Base-by-base conservation (phyloP, 2,113 vertebrate species). In the Cyphomyrus plagiostoma region DNA sequence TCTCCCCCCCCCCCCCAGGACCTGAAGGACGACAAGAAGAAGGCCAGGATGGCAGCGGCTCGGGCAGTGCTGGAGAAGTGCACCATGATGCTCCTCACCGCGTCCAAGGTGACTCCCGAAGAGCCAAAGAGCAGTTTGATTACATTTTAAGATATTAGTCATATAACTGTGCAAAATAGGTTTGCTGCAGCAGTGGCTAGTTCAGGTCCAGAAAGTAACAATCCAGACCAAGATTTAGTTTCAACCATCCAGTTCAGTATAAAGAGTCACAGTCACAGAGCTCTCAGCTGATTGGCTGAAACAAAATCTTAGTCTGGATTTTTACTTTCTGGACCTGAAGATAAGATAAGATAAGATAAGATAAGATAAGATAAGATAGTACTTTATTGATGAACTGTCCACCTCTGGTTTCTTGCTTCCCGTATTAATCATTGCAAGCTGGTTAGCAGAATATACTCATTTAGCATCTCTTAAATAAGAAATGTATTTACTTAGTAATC, bases 21-120 rank as follows among this genome's bases (percentile, higher is more conserved):
- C 95, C 94, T 99, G 93, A 99, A 99, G 93, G 98, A 99, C 91
- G 98, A 99, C 93, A 99, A 98, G 95, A 98, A 99, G 94, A 99
- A 98, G 92, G 98, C 98, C 2, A 96, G 96, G 91, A 99, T 99
- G 98, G 98, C 98, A 88, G 98, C 98, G 35, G 97, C 98, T 48
- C 95, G 98, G 90, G 97, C 98, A 0, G 97, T 99, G 91, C 96
- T 99, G 90, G 98, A 99, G 94, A 99, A 99, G 92, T 99, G 98
- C 92, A 99, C 98, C 35, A 99, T 99, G 98, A 99, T 99, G 98
- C 97, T 99, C 39, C 96, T 99, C 89, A 99, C 98, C 82, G 98
- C 98, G 88, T 99, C 98, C 49, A 99, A 99, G 97, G 98, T 99
- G 92, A 93, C n/a, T 49, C 2, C 62, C 30, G n/a, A 66, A 30